A percentile compares a stretch with the other conserved stretches of the same genome.
These are phyloP conservation scores for Catocala fraxini DNA, from an alignment of 2,888 invertebrate genomes.

Conservation along the genomic window DNA sequence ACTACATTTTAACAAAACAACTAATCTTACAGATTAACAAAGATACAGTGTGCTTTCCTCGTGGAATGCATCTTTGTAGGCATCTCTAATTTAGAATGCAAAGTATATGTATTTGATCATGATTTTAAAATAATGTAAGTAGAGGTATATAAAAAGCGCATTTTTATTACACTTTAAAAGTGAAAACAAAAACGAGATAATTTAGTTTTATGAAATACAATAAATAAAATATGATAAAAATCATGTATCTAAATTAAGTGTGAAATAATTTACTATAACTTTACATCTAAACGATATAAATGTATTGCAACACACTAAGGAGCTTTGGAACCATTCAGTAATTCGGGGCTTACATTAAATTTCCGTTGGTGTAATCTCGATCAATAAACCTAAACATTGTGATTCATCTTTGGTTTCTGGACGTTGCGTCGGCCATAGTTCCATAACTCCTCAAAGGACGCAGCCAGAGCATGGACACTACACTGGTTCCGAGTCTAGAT, in stretches of 20 bases:
- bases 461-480: conserved; percentile 44
- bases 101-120: conserved; percentile 84
- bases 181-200: conserved; percentile 75
- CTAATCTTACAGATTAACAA: conserved; percentile 76
- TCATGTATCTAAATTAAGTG: conserved; percentile 83
- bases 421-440: conserved; percentile 73
- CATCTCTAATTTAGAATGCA: conserved; percentile 74
- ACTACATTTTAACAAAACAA: conserved; percentile 79
- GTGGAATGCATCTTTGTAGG: conserved; percentile 81
- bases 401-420: conserved; percentile 85
- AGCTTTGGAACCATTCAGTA: conserved; percentile 85
- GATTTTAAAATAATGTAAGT: conserved; percentile 83
- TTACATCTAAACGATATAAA: conserved; percentile 85
- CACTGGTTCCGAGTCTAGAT: conserved; percentile 38
- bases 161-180: conserved; percentile 81
- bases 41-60: conserved; percentile 77
- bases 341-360: conserved; percentile 72
- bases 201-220: conserved; percentile 80
- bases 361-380: conserved; percentile 78
- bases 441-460: conserved; percentile 80
- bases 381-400: conserved; percentile 79
- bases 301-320: conserved; percentile 86
- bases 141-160: conserved; percentile 85
- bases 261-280: conserved; percentile 86
- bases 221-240: conserved; percentile 84